Base-by-base conservation (phyloP, 2,113 vertebrate genomes). In the Thunnus maccoyii region DNA sequence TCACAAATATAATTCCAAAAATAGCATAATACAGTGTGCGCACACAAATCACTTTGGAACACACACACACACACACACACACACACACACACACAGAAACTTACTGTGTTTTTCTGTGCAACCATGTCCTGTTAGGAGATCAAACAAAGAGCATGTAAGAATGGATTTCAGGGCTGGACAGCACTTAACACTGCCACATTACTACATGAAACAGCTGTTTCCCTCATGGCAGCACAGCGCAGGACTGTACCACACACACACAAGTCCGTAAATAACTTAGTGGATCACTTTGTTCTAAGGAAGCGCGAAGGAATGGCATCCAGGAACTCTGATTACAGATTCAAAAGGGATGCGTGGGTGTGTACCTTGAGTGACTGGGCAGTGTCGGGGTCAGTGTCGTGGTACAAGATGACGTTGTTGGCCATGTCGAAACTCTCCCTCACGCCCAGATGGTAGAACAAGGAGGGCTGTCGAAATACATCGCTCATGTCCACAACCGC, bases 401-500 rank as follows among this genome's bases (percentile, higher is more conserved):
- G 95, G 92, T 99, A 99, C 36, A 99, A 94, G 88, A 99, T 97
- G 88, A 99, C 96, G 1, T 99, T 99, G 92, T 98, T 99, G 89
- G 96, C 95, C 97, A 97, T 98, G 91, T 97, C 95, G 66, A 99
- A 99, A 86, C 97, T 99, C 92, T 99, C 98, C 72, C 97, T 96
- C 67, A 99, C 97, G 0, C 97, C 97, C 56, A 99, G 96, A 79
- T 99, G 97, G 86, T 99, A 99, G 88, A 99, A 99, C 74, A 99
- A 91, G 0, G 97, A 98, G 5, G 97, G 96, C 4, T 98, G 97
- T 68, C 96, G 95, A 90, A 95, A 98, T 85, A 97, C 93, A 50
- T 99, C 97, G 41, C 97, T 99, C 97, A 99, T 97, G 88, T 99
- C 97, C 91, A 99, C 98, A 17, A 99, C 95, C 0, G 97, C 98